Evolutionary conservation across 2,797 vertebrate species (phyloP).

Genomic region (Sebastolobus altivelis): DNA sequence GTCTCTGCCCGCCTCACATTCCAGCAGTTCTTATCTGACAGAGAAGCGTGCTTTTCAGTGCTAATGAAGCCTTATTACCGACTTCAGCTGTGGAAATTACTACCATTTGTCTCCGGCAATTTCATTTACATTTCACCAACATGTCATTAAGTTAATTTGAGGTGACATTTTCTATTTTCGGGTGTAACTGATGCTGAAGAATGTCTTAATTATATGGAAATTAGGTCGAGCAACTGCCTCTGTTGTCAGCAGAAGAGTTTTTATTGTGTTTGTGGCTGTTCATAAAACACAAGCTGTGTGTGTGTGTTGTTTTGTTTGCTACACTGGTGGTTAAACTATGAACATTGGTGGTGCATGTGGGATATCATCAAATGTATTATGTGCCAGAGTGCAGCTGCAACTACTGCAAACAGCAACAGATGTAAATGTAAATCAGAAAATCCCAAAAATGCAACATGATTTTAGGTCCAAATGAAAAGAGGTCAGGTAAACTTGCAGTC

Average conservation of each 20-base stretch:
- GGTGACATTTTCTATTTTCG: slow-evolving; percentile 71
- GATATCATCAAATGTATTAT: slow-evolving; percentile 7
- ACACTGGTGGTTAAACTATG: slow-evolving; percentile 19
- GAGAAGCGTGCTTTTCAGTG: slow-evolving; percentile 42
- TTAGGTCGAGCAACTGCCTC: slow-evolving; percentile 50
- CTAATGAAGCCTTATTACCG: slow-evolving; percentile 64
- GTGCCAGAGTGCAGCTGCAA: background rate
- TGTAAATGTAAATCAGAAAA: slow-evolving; percentile 6
- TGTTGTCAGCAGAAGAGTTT: slow-evolving; percentile 45
- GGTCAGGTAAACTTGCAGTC: background rate
- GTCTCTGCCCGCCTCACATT: slow-evolving; percentile 53
- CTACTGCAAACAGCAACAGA: background rate
- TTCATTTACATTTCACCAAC: slow-evolving; percentile 64
- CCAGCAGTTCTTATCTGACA: slow-evolving; percentile 59
- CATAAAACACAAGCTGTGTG: slow-evolving; percentile 51
- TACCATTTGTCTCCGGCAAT: slow-evolving; percentile 54
- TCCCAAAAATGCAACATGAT: background rate
- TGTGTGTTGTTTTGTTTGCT: slow-evolving; percentile 12
- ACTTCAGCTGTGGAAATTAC: slow-evolving; percentile 62
- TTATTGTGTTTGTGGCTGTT: slow-evolving; percentile 59
- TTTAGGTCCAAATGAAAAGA: slow-evolving; percentile 17
- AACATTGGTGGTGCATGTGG: slow-evolving; percentile 26
- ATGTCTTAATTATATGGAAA: slow-evolving; percentile 78
- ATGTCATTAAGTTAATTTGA: slow-evolving; percentile 74
- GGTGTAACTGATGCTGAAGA: slow-evolving; percentile 58